Evolutionary conservation across 2,888 invertebrate genomes (phyloP), one percentile per base, ranked within the genome.

Genomic region (Amphimallon solstitiale): DNA sequence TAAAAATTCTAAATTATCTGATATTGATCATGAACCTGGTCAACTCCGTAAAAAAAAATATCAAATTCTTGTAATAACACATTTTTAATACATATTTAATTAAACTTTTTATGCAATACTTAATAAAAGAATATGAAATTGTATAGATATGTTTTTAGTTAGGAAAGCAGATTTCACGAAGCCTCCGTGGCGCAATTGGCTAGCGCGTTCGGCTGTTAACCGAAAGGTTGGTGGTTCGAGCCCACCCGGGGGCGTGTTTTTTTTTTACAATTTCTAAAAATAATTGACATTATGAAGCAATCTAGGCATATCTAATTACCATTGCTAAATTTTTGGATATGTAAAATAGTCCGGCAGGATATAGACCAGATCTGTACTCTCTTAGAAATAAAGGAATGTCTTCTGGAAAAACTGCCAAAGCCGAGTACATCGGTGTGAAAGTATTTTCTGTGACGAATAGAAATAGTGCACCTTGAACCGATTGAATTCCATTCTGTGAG

Each of bases 181-280:
- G 85, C 86, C 90, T 92, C 90, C 92, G 93, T 94, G 93, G 93
- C 93, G 93, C 93, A 94, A 93, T 93, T 81, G 94, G 94, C 87
- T 93, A 94, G 94, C 94, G 94, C 94, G 94, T 94, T 94, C 94
- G 94, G 94, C 94, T 94, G 94, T 94, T 94, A 94, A 94, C 94
- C 94, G 94, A 94, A 94, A 94, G 94, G 94, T 94, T 94, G 94
- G 93, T 94, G 94, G 93, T 92, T 93, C 92, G 89, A 93, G 91
- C 88, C 92, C 92, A 92, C 92, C 92, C 91, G 91, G 91, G 91
- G 90, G 91, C 91, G 91, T 0, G 56, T 63, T 61, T 72, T 77
- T 81, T 85, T 84, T 81, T 80, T 21, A 10, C 40, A 40, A 10
- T 4, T 21, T 35, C 17, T 48, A 0, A 7, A 37, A 19, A 43